Base-by-base conservation (phyloP, 2,797 vertebrate species). In the Merluccius polli region DNA sequence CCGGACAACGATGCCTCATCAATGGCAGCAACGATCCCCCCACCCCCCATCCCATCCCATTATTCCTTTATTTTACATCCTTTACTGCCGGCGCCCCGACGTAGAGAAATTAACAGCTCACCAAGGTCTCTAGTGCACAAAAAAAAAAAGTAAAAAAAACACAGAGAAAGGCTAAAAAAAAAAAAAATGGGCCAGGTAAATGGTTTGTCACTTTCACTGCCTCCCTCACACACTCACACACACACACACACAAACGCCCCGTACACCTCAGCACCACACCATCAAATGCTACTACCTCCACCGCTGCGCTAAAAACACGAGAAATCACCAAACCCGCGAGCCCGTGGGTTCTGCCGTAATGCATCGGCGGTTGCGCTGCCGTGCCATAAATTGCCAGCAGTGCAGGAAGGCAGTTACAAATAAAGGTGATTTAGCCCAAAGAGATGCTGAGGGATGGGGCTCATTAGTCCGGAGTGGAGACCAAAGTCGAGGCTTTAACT, bases 401-500 rank as follows among this genome's bases (percentile, higher is more conserved):
- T 82, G 82, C 72, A 82, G 86, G 89, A 84, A 92, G 93, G 92
- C 93, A 94, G 93, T 93, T 93, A 93, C 93, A 94, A 95, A 94
- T 94, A 94, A 94, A 94, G 93, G 93, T 93, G 93, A 94, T 95
- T 95, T 94, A 93, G 93, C 91, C 91, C 91, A 94, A 95, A 95
- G 92, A 94, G 93, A 92, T 93, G 89, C 91, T 94, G 94, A 95
- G 89, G 87, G 91, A 95, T 95, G 91, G 91, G 87, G 89, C 93
- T 94, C 94, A 95, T 95, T 95, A 95, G 92, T 91, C 91, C 89
- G 72, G 87, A 92, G 90, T 93, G 92, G 92, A 94, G 92, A 93
- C 92, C 89, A 92, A 93, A 94, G 93, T 91, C 89, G 89, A 81
- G 87, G 91, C 90, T 91, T 93, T 93, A 94, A 94, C 93, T 88